Conservation (phyloP, 2,797 vertebrate genomes). For the Leontopithecus rosalia region DNA sequence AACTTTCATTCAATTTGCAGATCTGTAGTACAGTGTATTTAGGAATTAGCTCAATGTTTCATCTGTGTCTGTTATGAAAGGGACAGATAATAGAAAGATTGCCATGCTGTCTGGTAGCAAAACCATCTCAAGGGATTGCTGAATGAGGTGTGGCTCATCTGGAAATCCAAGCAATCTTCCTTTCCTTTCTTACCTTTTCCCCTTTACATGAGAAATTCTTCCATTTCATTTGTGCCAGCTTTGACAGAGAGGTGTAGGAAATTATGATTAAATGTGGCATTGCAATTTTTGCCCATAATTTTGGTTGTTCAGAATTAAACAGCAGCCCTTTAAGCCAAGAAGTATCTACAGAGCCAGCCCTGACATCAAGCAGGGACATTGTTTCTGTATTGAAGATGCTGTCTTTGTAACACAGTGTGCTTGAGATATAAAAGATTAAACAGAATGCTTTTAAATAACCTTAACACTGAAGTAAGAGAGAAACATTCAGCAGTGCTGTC, state of each 20-base stretch:
- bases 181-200: not conserved
- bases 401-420: constrained; percentile 64
- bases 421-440: constrained; percentile 78
- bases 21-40: constrained; percentile 56
- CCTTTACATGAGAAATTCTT: constrained; percentile 36
- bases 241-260: not conserved
- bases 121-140: constrained; percentile 48
- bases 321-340: constrained; percentile 54
- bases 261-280: constrained; percentile 44
- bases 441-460: constrained; percentile 75
- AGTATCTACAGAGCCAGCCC: constrained; percentile 30
- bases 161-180: constrained; percentile 30
- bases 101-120: constrained; percentile 20
- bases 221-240: constrained; percentile 56
- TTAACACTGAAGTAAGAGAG: constrained; percentile 74
- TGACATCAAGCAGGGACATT: constrained; percentile 66
- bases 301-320: constrained; percentile 47
- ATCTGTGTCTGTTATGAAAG: constrained; percentile 63
- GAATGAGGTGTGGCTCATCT: not conserved
- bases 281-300: constrained; percentile 64
- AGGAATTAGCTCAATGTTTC: constrained; percentile 68
- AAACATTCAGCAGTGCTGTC: constrained; percentile 62
- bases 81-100: constrained; percentile 66
- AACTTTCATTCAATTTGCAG: constrained; percentile 68
- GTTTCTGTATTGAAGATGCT: constrained; percentile 66